Evolutionary conservation across 2,113 vertebrate species (phyloP), one percentile per base, ranked within the genome.

Genomic region (Bolborhynchus lineola): DNA sequence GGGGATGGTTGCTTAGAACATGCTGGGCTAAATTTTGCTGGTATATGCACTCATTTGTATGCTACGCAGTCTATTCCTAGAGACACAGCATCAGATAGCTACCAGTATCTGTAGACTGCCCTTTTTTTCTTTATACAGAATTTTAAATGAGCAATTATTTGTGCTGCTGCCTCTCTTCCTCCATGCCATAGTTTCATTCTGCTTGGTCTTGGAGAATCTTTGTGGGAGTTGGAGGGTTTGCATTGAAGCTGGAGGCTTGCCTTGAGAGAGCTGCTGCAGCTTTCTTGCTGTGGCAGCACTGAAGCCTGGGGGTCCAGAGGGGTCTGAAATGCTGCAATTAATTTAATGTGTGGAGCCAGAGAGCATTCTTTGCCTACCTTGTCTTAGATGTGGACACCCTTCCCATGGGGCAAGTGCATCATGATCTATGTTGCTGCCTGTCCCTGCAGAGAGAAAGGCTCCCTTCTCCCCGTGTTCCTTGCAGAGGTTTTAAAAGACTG

Each of bases 361-460:
- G 67, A 75, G 20, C 2, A 1, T 52, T 75, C 28, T 82, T 82
- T 75, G 29, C 29, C 46, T 18, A 59, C 10, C 26, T 71, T 59
- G 11, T 35, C 79, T 90, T 33, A 82, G 28, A 75, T 86, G 28
- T 37, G 50, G 29, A 37, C 14, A n/a, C 16, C 19, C 4, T 70
- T n/a, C 14, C 64, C 15, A 0, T 11, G 26, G 21, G 24, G 8
- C 3, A 6, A 31, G 7, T 37, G 12, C 6, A 3, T 47, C 75
- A 25, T 44, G 16, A 50, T 24, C 18, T 65, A 17, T 29, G 26
- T 47, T 86, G 33, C 41, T 88, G 41, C 46, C 9, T 47, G 62
- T 16, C 55, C 13, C 62, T 70, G 35, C 3, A 4, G 55, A 46
- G 35, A 62, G 16, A 10, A 78, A 39, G 21, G 8, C 13, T 82